Evolutionary conservation across 2,113 vertebrate species (phyloP).

Genomic region (Lepidiolamprologus cunningtoni): DNA sequence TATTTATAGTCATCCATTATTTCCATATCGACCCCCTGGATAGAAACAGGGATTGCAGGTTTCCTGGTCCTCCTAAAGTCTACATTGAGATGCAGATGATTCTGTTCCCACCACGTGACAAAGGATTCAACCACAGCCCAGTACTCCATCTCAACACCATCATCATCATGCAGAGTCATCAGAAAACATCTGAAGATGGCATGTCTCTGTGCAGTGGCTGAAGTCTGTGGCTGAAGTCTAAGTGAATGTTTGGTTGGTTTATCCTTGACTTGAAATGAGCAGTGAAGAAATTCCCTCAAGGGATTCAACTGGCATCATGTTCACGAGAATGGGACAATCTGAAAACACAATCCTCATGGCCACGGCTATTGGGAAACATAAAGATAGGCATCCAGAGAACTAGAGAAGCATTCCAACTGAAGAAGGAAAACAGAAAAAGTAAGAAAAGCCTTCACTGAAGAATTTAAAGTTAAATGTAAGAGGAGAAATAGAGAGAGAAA

Average conservation of each 20-base stretch:
- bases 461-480: not conserved
- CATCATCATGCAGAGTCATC: not conserved
- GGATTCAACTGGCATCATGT: not conserved
- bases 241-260: not conserved
- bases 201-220: not conserved
- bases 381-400: not conserved
- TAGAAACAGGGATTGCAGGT: not conserved
- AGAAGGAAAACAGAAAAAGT: not conserved
- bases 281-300: not conserved
- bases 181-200: not conserved
- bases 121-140: not conserved
- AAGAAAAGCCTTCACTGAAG: not conserved
- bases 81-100: not conserved
- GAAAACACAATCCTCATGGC: not conserved
- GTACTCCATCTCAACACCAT: not conserved
- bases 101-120: not conserved
- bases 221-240: not conserved
- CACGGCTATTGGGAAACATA: not conserved
- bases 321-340: not conserved
- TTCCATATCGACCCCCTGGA: not conserved
- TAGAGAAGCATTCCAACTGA: not conserved
- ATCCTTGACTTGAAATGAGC: not conserved
- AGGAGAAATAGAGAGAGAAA: not conserved
- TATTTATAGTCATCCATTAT: not conserved
- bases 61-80: not conserved